phyloP scores from a whole-genome alignment of 2,888 invertebrate genomes.

The Cyrtodaria siliqua region DNA sequence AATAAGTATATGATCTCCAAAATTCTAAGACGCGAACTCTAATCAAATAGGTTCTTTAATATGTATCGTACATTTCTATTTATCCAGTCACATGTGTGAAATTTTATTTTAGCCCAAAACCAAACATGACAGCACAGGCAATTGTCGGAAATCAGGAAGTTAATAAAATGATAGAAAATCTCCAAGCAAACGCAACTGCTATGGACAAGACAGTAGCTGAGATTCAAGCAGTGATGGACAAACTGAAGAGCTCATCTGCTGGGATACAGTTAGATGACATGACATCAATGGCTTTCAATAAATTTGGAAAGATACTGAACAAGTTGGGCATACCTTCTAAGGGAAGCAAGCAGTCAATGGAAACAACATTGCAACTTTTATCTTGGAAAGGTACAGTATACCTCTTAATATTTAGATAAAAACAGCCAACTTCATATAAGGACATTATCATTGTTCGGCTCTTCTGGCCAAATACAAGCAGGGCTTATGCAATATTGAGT shows the following conservation, averaged over 20 bases:
- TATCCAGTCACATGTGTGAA: neutral
- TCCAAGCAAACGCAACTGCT: neutral
- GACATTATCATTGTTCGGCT: too few species aligned
- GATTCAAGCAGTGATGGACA: slow-evolving; percentile 3
- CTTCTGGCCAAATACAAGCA: too few species aligned
- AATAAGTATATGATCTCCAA: too few species aligned
- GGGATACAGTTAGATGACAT: slow-evolving; percentile 10
- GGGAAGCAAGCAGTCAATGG: slow-evolving; percentile 13
- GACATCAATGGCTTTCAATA: slow-evolving; percentile 6
- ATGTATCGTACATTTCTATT: neutral
- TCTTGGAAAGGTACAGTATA: slow-evolving; percentile 5
- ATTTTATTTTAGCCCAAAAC: too few species aligned
- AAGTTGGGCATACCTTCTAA: slow-evolving; percentile 3
- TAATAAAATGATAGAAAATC: neutral
- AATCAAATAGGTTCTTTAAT: too few species aligned
- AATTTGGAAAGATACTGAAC: neutral
- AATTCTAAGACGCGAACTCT: too few species aligned
- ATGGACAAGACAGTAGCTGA: neutral
- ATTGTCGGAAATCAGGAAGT: neutral
- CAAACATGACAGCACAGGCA: too few species aligned
- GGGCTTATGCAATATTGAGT: too few species aligned
- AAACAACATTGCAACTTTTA: slow-evolving; percentile 1
- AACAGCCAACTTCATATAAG: too few species aligned
- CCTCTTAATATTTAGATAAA: too few species aligned
- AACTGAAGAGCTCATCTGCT: neutral